Evolutionary conservation across 1,140 invertebrate species (phyloP).

Genomic region (Drosophila nebulosa): DNA sequence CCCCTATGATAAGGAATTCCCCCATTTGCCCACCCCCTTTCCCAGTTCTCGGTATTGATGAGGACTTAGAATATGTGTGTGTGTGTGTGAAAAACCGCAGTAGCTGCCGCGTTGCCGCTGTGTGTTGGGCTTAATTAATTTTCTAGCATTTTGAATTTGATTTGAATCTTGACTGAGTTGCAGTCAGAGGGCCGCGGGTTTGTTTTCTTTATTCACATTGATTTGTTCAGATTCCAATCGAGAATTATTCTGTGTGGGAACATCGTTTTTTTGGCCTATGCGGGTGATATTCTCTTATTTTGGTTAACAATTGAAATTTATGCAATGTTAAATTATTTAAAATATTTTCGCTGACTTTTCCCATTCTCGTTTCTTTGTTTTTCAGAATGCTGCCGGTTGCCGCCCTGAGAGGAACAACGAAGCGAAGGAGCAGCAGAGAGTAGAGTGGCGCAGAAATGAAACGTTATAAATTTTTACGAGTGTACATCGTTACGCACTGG

Average conservation of each 20-base stretch:
- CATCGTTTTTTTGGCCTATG: constrained; percentile 19
- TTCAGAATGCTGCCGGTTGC: constrained; percentile 26
- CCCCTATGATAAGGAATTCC: constrained; percentile 25
- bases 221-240: constrained; percentile 19
- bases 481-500: constrained; percentile 32
- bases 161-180: constrained; percentile 59
- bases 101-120: too few species aligned
- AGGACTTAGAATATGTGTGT: constrained; percentile 6
- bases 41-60: neutral
- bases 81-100: constrained; percentile 45
- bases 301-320: constrained; percentile 57
- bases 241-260: constrained; percentile 42
- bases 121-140: constrained; percentile 68
- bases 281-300: constrained; percentile 23
- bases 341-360: constrained; percentile 42
- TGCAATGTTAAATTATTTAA: constrained; percentile 61
- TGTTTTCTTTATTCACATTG: constrained; percentile 8
- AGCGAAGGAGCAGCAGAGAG: neutral
- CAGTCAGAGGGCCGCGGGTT: constrained; percentile 40
- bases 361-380: constrained; percentile 4
- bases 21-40: neutral
- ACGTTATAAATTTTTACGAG: constrained; percentile 65
- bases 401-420: constrained; percentile 16
- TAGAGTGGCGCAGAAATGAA: constrained; percentile 34
- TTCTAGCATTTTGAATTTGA: constrained; percentile 63